Conservation (phyloP, 2,888 invertebrate genomes). For the Oscheius sp. region DNA sequence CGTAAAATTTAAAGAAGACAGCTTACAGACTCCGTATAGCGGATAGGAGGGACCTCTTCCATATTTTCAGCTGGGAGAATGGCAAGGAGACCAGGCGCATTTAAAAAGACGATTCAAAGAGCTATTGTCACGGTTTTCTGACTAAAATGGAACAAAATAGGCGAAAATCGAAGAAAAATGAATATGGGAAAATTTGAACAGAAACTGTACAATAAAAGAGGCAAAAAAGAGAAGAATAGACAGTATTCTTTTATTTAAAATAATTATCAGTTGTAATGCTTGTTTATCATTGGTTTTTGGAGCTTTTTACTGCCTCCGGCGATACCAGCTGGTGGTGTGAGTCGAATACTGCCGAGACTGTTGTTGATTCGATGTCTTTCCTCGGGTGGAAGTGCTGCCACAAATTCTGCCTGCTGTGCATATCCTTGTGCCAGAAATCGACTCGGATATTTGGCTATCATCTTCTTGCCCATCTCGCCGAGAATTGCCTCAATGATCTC, state of each 20-base stretch:
- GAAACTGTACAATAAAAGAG: too few species aligned
- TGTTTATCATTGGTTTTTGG: not conserved
- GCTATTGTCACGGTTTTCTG: too few species aligned
- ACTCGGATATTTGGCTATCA: conserved; percentile 2
- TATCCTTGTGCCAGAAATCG: conserved; percentile 24
- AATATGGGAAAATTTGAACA: too few species aligned
- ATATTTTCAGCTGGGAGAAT: too few species aligned
- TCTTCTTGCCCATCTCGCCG: conserved; percentile 4
- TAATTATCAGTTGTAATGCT: not conserved
- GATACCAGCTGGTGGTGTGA: not conserved
- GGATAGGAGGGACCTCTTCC: too few species aligned
- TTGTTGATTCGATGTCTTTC: not conserved
- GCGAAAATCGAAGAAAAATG: too few species aligned
- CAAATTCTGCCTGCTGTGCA: conserved; percentile 10
- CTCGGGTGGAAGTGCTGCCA: not conserved
- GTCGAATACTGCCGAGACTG: not conserved
- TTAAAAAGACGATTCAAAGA: too few species aligned
- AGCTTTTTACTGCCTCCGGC: not conserved
- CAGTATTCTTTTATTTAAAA: not conserved
- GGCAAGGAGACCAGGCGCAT: too few species aligned
- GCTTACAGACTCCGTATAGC: too few species aligned
- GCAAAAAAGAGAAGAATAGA: too few species aligned
- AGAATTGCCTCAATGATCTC: conserved; percentile 6
- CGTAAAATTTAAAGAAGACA: too few species aligned
- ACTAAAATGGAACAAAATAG: too few species aligned